Conservation (phyloP, 2,888 invertebrate genomes). For the Papilio elwesi region DNA sequence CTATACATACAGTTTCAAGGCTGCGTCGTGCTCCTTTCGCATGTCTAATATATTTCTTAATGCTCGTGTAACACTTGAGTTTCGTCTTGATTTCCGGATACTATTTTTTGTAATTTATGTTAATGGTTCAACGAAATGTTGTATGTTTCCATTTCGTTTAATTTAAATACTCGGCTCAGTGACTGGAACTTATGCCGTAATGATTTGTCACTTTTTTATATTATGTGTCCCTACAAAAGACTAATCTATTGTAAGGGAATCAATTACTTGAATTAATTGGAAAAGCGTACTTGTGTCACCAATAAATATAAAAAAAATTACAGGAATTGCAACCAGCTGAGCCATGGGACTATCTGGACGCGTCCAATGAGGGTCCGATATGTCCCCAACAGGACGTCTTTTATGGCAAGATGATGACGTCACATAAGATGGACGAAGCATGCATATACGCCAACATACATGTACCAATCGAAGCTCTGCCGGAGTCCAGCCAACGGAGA, state of each 20-base stretch:
- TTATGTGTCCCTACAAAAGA: too few relatives aligned
- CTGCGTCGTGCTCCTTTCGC: too few relatives aligned
- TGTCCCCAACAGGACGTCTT: slow-evolving; percentile 85
- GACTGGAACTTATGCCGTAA: too few relatives aligned
- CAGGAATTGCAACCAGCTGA: slow-evolving; percentile 82
- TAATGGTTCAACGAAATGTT: neutral
- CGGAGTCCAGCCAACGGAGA: slow-evolving; percentile 41
- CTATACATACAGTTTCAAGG: too few relatives aligned
- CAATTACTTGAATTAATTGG: too few relatives aligned
- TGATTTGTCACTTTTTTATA: too few relatives aligned
- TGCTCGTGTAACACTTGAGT: too few relatives aligned
- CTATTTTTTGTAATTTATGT: neutral
- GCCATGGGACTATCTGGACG: slow-evolving; percentile 81
- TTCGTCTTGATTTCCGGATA: too few relatives aligned
- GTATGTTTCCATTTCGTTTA: too few relatives aligned
- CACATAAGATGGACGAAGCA: slow-evolving; percentile 61
- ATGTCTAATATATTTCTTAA: too few relatives aligned
- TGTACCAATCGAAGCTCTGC: slow-evolving; percentile 61
- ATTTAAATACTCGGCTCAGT: too few relatives aligned
- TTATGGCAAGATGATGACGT: slow-evolving; percentile 60
- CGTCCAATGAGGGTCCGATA: slow-evolving; percentile 82
- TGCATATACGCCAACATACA: slow-evolving; percentile 75
- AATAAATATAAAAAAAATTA: slow-evolving; percentile 43
- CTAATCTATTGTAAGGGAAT: too few relatives aligned
- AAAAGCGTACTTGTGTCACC: neutral